Evolutionary conservation across 2,888 invertebrate species (phyloP), one percentile per base, ranked within the genome.

Genomic region (Diarsia mendica): DNA sequence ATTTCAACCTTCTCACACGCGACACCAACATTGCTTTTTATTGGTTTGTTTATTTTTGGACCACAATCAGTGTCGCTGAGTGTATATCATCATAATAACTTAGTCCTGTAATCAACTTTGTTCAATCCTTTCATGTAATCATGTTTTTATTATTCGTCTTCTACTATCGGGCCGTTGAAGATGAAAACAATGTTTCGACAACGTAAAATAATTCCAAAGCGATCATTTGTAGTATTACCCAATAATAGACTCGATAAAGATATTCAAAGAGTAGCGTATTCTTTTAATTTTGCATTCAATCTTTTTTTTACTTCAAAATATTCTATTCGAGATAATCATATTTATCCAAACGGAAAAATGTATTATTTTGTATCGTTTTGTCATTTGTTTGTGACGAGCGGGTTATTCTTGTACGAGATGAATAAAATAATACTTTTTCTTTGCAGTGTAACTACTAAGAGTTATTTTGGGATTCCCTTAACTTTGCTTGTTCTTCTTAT

Each of bases 381-480:
- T 18, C 28, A 18, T 58, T 28, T 58, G 1, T 58, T 58, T 28
- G 23, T 58, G 58, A 28, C 15, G 15, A 6, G 28, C 28, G 58
- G 8, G 28, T 15, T 58, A 28, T 58, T 28, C 9, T 18, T 58
- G 6, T 18, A 28, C 10, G 28, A 15, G 18, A 58, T 58, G 15
- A 15, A 15, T 28, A 6, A 6, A 58, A 28, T 15, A 58, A 58
- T 58, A 28, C 55, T 13, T 23, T 0, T 0, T 1, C 6, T 28
- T 28, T 15, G 3, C 28, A 0, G 28, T 28, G 3, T 0, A 28
- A 1, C 1, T 1, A 3, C 3, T 28, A 15, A 0, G 15, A 8
- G 3, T 28, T 0, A 3, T 15, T 15, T 1, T 2, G 55, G 15
- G n/a, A 0, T 58, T n/a, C 3, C 0, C 6, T 61, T 61, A 5